phyloP scores from a whole-genome alignment of 2,113 vertebrate species.

The Neomonachus schauinslandi region DNA sequence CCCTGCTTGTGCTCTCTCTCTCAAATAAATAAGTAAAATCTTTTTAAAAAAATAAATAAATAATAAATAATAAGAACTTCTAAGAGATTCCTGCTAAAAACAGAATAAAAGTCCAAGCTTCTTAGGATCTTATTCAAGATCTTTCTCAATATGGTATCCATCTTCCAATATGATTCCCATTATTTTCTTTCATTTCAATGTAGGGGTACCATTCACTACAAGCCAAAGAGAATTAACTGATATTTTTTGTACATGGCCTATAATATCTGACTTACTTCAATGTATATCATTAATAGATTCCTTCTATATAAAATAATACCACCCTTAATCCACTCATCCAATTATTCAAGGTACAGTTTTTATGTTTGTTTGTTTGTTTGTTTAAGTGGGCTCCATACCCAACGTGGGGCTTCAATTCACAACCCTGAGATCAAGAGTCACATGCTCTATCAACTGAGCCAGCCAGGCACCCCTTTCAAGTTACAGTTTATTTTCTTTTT shows the following conservation, averaged over 20 bases:
- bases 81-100: neutral
- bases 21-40: too few relatives aligned
- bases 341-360: neutral
- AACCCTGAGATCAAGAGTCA: neutral
- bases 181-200: neutral
- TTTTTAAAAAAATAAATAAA: too few relatives aligned
- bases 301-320: neutral
- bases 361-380: neutral
- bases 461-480: neutral
- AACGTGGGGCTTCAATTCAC: neutral
- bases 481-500: neutral
- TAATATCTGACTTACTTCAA: conserved; percentile 2
- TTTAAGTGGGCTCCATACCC: neutral
- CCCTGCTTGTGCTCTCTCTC: too few relatives aligned
- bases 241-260: neutral
- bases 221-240: neutral
- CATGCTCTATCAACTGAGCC: neutral
- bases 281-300: conserved; percentile 21
- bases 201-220: neutral
- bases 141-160: neutral
- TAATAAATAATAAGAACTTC: neutral
- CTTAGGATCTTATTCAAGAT: conserved; percentile 3
- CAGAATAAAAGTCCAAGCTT: neutral
- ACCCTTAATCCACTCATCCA: neutral
- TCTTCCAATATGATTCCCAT: neutral